Evolutionary conservation across 2,888 invertebrate genomes (phyloP), one percentile per base, ranked within the genome.

Genomic region (Erpobdella octoculata): DNA sequence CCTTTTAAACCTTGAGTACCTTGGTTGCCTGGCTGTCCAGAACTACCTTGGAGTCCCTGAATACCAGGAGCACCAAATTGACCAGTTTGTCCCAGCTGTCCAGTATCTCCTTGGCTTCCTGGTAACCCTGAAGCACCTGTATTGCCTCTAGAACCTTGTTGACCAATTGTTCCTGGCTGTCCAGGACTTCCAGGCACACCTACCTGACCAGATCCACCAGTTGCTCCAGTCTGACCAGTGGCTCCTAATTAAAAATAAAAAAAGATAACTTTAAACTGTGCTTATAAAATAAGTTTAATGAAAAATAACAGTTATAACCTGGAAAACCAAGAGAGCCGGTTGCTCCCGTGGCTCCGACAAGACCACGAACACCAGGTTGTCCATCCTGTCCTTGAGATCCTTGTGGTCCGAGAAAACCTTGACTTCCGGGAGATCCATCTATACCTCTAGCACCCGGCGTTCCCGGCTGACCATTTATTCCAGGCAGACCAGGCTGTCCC

Each of bases 141-240:
- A n/a, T 31, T 38, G n/a, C 71, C 71, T 12, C 35, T 69, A 3
- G 15, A 28, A 58, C 76, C 76, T 61, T 38, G 1, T 25, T 62
- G 71, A 65, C 75, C 75, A 38, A 59, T 8, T 21, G 72, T 41
- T 35, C 74, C 76, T 21, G 36, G 25, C 21, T 36, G 38, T 12
- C 76, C 76, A 28, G 31, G 9, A 58, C 53, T 38, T 66, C 76
- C 76, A 70, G 74, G 15, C 25, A 1, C 37, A 59, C 76, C 76
- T 35, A 68, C 25, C 37, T 48, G 61, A 33, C 76, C 76, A 18
- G 71, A 33, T 67, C 59, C 72, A 36, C 75, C 75, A 41, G 67
- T 59, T 33, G 37, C 36, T 58, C 76, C 76, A 38, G 33, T n/a
- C 8, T 48, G 65, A 70, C 76, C 76, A 15, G 35, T 15, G 8